Evolutionary conservation across 2,797 vertebrate species (phyloP), one percentile per base, ranked within the genome.

Genomic region (Halcyon badia): DNA sequence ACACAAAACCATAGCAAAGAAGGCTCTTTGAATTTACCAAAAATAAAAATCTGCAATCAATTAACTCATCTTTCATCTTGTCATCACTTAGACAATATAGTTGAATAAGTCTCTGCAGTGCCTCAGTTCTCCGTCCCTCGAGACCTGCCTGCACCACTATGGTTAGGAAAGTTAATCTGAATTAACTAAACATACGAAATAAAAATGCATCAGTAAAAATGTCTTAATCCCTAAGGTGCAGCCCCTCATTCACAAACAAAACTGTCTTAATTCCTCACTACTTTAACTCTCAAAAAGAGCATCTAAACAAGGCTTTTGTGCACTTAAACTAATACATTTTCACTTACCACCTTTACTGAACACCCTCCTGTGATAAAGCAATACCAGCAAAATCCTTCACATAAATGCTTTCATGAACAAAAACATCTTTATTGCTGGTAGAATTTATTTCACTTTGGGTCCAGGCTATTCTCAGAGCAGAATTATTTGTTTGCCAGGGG

Each of bases 21-120:
- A 46, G 62, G 20, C 85, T 93, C 80, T 91, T 84, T 6, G 10
- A 72, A 91, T 62, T 84, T 94, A 82, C 83, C 77, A 93, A 79
- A 95, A 97, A 94, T 86, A 96, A 95, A 92, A 70, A 70, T 86
- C 94, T 97, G 96, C 89, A 66, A 31, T 88, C 85, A 94, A 96
- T 96, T 94, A 97, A 70, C 60, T 93, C 96, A 92, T 95, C 80
- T 91, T 91, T 95, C 91, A 94, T 89, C 69, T 75, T 95, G 93
- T 95, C 96, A 89, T 72, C 96, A 73, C 87, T 88, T 83, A 79
- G 65, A 91, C 94, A 97, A 93, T 91, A 89, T 11, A 93, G 69
- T 8, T 88, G 85, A 94, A 88, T 78, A 89, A 35, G 57, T 65
- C 84, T 79, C 87, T 88, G 42, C 73, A 76, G 64, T 56, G 89